These are phyloP conservation scores for Danio choprae DNA, from an alignment of 2,797 vertebrate species.

Conservation along the genomic window DNA sequence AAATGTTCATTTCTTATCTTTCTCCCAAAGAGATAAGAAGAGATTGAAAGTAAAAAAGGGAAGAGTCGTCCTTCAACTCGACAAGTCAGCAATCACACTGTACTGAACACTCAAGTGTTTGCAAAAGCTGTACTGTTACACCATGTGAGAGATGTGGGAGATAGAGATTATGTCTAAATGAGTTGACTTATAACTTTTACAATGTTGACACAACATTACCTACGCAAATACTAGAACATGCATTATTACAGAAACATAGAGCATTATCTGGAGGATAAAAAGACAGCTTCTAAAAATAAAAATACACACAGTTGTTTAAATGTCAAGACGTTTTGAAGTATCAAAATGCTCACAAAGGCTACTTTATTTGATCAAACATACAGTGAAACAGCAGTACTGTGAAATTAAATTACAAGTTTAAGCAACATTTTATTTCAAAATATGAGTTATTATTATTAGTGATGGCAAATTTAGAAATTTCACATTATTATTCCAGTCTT, in stretches of 20 bases:
- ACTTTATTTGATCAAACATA: no score
- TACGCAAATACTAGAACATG: constrained; percentile 12
- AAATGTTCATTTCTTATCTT: neutral
- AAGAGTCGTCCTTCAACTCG: neutral
- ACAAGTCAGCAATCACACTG: constrained; percentile 13
- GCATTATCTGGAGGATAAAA: constrained; percentile 21
- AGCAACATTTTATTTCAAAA: no score
- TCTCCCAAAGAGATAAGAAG: no score
- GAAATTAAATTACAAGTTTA: no score
- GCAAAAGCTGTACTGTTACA: neutral
- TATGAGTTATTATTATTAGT: no score
- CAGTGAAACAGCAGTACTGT: no score
- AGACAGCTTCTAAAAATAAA: no score
- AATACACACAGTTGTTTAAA: no score
- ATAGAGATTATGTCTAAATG: constrained; percentile 7
- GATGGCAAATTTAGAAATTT: no score
- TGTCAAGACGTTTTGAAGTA: no score
- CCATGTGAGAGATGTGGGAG: neutral
- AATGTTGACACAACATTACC: constrained; percentile 15
- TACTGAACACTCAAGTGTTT: neutral
- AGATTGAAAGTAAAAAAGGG: neutral
- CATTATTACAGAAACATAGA: neutral
- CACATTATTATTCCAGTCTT: no score
- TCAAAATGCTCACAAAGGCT: no score
- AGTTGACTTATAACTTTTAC: constrained; percentile 39